These are phyloP conservation scores for Python bivittatus DNA, from an alignment of 2,113 vertebrate species.

Conservation along the genomic window DNA sequence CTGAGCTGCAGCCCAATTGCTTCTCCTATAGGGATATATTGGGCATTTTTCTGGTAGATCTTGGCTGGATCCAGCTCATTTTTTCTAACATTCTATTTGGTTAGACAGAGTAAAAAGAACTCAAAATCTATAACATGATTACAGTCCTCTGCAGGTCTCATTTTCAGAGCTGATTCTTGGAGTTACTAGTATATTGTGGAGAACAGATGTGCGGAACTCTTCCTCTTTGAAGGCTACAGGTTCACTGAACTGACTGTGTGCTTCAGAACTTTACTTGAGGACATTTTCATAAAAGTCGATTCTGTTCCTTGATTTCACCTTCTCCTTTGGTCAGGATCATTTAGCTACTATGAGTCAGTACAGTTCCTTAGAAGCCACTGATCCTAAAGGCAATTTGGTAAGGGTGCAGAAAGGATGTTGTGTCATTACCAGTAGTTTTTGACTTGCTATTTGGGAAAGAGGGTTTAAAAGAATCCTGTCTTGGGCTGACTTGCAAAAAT, in stretches of 20 bases:
- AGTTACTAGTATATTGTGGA: background rate
- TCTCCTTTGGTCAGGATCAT: background rate
- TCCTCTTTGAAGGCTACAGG: background rate
- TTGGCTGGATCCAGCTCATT: background rate
- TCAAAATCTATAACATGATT: background rate
- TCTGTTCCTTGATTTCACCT: background rate
- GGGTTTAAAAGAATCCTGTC: background rate
- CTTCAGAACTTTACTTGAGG: background rate
- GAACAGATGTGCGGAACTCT: background rate
- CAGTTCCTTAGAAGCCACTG: background rate
- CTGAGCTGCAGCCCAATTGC: background rate
- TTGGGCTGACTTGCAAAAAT: no score
- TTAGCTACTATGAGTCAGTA: background rate
- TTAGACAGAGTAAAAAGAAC: background rate
- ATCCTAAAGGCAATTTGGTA: background rate
- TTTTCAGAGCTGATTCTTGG: background rate
- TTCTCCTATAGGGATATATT: background rate
- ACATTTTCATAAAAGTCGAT: background rate
- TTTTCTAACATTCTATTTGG: background rate
- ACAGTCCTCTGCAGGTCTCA: background rate
- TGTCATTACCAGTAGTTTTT: background rate
- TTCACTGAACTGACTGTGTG: background rate
- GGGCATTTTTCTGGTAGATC: background rate
- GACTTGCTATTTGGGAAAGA: background rate
- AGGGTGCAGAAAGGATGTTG: background rate